Evolutionary conservation across 2,888 invertebrate species (phyloP).

Genomic region (Hirtodrosophila alboralis): DNA sequence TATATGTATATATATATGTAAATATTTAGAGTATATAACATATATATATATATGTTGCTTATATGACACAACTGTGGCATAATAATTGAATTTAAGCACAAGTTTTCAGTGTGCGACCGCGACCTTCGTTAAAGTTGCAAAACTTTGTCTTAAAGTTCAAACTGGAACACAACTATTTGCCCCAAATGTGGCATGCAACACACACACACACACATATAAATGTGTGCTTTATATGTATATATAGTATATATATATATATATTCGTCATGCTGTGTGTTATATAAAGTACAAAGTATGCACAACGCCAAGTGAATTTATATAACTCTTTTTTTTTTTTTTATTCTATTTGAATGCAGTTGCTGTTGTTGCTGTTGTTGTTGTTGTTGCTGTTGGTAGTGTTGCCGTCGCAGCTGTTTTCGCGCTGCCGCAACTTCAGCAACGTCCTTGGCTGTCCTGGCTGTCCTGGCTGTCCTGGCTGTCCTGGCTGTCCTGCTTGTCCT

Average conservation of each 20-base stretch:
- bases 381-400: slow-evolving; percentile 25
- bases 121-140: slow-evolving; percentile 75
- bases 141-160: slow-evolving; percentile 76
- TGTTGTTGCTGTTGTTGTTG: slow-evolving; percentile 18
- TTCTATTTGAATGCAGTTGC: slow-evolving; percentile 36
- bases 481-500: slow-evolving; percentile 28
- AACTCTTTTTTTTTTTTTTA: slow-evolving; percentile 43
- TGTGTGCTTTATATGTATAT: slow-evolving; percentile 14
- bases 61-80: slow-evolving; percentile 41
- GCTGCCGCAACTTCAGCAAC: slow-evolving; percentile 75
- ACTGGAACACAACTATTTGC: slow-evolving; percentile 80
- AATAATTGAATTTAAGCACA: slow-evolving; percentile 61
- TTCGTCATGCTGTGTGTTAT: slow-evolving; percentile 16
- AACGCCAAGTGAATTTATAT: slow-evolving; percentile 54
- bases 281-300: slow-evolving; percentile 48
- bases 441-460: slow-evolving; percentile 69
- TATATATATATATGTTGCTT: slow-evolving; percentile 7
- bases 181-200: slow-evolving; percentile 56
- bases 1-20: slow-evolving; percentile 6
- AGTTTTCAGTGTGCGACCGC: slow-evolving; percentile 66
- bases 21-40: too few relatives aligned
- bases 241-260: slow-evolving; percentile 19
- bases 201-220: slow-evolving; percentile 5
- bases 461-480: slow-evolving; percentile 50
- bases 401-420: slow-evolving; percentile 66